A percentile compares a stretch with the other conserved stretches of the same genome.
phyloP scores from a whole-genome alignment of 2,888 invertebrate species.

The Nysson spinosus region DNA sequence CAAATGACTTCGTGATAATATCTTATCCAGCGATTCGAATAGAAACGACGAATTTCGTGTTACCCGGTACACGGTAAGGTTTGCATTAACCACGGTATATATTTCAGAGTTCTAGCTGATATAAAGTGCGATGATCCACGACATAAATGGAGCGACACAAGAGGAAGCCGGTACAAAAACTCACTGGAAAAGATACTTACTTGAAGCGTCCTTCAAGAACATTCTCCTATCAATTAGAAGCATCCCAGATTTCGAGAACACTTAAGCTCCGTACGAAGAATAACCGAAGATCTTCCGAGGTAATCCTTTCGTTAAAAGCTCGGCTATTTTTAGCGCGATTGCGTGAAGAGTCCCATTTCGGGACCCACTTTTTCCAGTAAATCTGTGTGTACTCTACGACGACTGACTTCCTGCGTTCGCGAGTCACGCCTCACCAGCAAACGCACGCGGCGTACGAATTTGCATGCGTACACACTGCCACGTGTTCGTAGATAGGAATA shows the following conservation, averaged over 20 bases:
- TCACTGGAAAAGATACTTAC: too few relatives aligned
- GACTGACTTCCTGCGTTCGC: constrained; percentile 36
- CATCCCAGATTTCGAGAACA: background rate
- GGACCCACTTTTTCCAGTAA: too few relatives aligned
- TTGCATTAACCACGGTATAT: too few relatives aligned
- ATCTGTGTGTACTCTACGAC: too few relatives aligned
- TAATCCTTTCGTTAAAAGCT: background rate
- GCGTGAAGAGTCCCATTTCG: too few relatives aligned
- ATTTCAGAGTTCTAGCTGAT: too few relatives aligned
- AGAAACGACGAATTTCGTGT: constrained; percentile 1
- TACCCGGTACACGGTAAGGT: background rate
- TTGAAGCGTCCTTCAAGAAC: too few relatives aligned
- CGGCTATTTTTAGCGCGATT: too few relatives aligned
- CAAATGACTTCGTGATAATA: constrained; percentile 24
- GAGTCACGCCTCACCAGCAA: constrained; percentile 42
- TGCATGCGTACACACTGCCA: constrained; percentile 26
- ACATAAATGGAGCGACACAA: too few relatives aligned
- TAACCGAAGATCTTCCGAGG: background rate
- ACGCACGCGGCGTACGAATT: constrained; percentile 46
- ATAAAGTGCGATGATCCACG: too few relatives aligned
- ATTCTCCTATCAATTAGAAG: too few relatives aligned
- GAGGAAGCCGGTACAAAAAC: too few relatives aligned
- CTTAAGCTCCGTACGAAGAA: background rate
- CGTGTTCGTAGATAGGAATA: constrained; percentile 21
- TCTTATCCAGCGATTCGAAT: background rate